Conservation (phyloP, 2,113 vertebrate species). For the Megaceryle maxima region DNA sequence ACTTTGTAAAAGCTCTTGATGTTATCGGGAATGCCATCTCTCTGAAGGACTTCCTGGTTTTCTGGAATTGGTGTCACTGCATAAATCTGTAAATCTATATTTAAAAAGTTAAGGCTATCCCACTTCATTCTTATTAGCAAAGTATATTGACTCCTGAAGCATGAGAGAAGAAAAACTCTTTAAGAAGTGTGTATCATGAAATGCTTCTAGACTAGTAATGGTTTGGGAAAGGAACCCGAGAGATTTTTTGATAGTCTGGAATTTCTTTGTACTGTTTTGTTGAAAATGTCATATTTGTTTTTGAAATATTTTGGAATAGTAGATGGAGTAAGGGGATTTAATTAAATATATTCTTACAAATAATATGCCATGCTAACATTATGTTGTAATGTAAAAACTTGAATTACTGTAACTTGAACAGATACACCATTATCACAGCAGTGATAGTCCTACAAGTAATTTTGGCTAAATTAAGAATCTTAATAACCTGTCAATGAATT, state of each 20-base stretch:
- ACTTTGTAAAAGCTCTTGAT: slow-evolving; percentile 99
- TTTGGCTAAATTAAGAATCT: not conserved
- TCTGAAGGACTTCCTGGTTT: slow-evolving; percentile 94
- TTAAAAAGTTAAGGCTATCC: slow-evolving; percentile 76
- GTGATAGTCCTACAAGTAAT: not conserved
- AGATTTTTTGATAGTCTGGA: not conserved
- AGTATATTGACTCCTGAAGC: not conserved
- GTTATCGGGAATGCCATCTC: slow-evolving; percentile 95
- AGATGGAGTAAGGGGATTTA: not conserved
- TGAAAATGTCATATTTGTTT: not conserved
- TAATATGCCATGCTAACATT: not conserved
- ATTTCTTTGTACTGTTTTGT: not conserved
- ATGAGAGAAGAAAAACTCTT: not conserved
- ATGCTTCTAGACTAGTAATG: not conserved
- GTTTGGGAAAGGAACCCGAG: not conserved
- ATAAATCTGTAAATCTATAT: slow-evolving; percentile 95
- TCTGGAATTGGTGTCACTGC: slow-evolving; percentile 97
- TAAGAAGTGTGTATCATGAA: not conserved
- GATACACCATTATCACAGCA: not conserved
- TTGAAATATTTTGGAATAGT: not conserved
- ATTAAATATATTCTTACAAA: not conserved
- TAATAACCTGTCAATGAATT: not conserved
- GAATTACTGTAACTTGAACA: not conserved
- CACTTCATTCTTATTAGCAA: not conserved
- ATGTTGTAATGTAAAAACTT: not conserved